Evolutionary conservation across 2,888 invertebrate species (phyloP).

Genomic region (Drosophila austrosaltans): DNA sequence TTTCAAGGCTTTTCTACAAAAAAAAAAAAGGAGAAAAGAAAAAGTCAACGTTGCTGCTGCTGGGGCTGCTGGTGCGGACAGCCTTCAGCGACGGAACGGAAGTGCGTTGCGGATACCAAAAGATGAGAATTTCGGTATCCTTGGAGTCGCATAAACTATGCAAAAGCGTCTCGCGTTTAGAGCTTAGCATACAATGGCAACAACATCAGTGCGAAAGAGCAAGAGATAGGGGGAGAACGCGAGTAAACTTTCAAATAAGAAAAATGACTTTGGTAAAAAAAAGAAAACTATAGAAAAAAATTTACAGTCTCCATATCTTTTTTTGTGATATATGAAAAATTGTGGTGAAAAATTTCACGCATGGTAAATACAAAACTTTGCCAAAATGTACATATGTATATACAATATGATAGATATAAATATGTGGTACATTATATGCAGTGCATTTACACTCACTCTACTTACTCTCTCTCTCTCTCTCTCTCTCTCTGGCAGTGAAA

Average conservation of each 20-base stretch:
- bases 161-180: constrained; percentile 38
- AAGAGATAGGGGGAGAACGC: constrained; percentile 19
- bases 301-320: not conserved
- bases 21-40: constrained; percentile 30
- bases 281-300: constrained; percentile 18
- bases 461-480: not conserved
- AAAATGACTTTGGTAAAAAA: constrained; percentile 42
- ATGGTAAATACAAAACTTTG: constrained; percentile 27
- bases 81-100: constrained; percentile 39
- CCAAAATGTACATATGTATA: constrained; percentile 28
- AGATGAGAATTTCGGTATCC: constrained; percentile 5
- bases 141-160: constrained; percentile 43
- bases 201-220: constrained; percentile 19
- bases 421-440: not conserved
- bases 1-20: constrained; percentile 18
- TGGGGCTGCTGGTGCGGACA: constrained; percentile 36
- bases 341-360: constrained; percentile 35
- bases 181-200: constrained; percentile 42
- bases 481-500: not conserved
- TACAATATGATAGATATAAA: constrained; percentile 7
- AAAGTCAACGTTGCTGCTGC: constrained; percentile 13
- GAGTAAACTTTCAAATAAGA: constrained; percentile 45
- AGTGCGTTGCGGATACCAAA: constrained; percentile 22
- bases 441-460: not conserved
- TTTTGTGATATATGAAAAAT: constrained; percentile 41